Evolutionary conservation across 1,140 invertebrate genomes (phyloP), one percentile per base, ranked within the genome.

Genomic region (Semibalanus balanoides): DNA sequence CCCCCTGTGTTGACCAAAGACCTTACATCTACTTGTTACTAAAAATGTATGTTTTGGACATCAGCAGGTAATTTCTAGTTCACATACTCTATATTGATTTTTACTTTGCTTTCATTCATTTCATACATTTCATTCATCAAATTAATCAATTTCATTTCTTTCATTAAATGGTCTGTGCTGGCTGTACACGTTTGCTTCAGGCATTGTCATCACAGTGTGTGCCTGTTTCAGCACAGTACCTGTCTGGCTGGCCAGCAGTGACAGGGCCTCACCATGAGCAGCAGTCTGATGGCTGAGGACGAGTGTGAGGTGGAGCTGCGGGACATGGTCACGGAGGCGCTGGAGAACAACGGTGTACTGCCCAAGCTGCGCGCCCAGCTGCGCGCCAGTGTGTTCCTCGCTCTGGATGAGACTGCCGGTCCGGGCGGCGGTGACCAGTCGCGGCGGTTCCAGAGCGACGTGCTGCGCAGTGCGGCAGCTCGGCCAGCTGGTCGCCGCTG

Each of bases 291-390:
- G 51, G 51, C 51, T 25, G 70, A 72, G 29, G 70, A 72, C 28
- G 70, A 72, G 70, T 28, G 70, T 27, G 70, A 72, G 70, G 29
- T 72, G 25, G 70, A 72, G n/a, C 70, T 72, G 70, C 70, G 70
- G 7, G 28, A 72, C 28, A 3, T 72, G 28, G 70, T 72, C 25
- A 29, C 70, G 7, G 28, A 30, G 28, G 70, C 29, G n/a, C 70
- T 72, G 28, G 70, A 72, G 70, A 72, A 72, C 70, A 72, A 72
- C 28, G 70, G 70, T 3, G 70, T 72, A n/a, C 29, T 72, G 70
- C 29, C 70, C 28, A 28, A 30, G 28, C 22, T 72, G 3, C 70
- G 70, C n/a, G 70, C 70, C 11, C 70, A 72, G 70, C 70, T 72
- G n/a, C 70, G 70, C n/a, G 70, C 70, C 70, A 72, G 70, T 72